Evolutionary conservation across 2,113 vertebrate genomes (phyloP), one percentile per base, ranked within the genome.

Genomic region (Paralichthys olivaceus): DNA sequence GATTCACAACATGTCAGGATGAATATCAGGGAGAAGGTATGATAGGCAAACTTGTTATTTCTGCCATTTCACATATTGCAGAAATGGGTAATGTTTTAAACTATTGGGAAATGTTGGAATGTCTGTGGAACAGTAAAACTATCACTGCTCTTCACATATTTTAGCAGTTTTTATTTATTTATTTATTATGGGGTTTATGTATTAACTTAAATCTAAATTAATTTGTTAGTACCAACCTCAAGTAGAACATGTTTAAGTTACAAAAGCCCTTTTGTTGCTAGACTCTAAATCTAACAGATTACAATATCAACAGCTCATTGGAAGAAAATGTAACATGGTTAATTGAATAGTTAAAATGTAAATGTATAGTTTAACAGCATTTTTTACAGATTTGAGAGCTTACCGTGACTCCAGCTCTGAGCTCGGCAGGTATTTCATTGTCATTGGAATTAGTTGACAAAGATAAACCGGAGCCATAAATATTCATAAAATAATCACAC

Each of bases 1-100:
- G 67, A 70, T 22, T 77, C 72, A 67, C 13, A 77, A 81, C 72
- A 81, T 78, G 71, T 79, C 77, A 87, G 58, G 29, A 32, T 68
- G 63, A 63, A 79, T 72, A 81, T 72, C 20, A 12, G 32, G 29
- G 47, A 53, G 63, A 26, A 49, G n/a, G 65, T 40, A 64, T 2
- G 6, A 13, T 55, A 51, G 75, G 49, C 0, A 23, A 43, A 78
- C 45, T 13, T 66, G n/a, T 54, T 65, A 69, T 47, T 15, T 69
- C 32, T 69, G 62, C 11, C 9, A 26, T 78, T 75, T 70, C 28
- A 79, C 22, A 54, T 20, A 37, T 54, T 9, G 12, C 22, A 72
- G 20, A 75, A 62, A 45, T 28, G 4, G 0, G 14, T 43, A 11
- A 73, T 61, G 15, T 64, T 49, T 49, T 69, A 70, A 76, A 40